Percentiles rank a stretch among this genome's conserved stretches.
phyloP scores from a whole-genome alignment of 1,140 invertebrate species.

The Coelopa frigida region DNA sequence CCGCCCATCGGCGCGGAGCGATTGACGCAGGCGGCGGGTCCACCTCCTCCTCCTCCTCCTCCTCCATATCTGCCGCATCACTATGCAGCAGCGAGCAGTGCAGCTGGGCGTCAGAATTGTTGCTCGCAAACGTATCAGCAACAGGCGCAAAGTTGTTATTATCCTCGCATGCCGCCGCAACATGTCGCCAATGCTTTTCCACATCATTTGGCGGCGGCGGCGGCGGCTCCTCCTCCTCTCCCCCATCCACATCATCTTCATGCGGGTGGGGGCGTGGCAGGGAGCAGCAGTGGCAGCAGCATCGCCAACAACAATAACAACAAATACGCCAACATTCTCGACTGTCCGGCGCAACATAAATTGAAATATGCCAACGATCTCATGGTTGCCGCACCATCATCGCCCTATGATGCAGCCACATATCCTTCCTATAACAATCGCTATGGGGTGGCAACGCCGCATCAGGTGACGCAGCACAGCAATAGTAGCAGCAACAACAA shows the following conservation, averaged over 20 bases:
- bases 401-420: conserved; percentile 16
- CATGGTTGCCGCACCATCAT: no score
- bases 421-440: not conserved
- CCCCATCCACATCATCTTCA: not conserved
- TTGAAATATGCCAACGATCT: conserved; percentile 34
- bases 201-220: no score
- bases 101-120: conserved; percentile 25
- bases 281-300: not conserved
- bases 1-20: conserved; percentile 1
- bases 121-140: conserved; percentile 27
- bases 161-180: conserved; percentile 17
- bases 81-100: not conserved
- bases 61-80: conserved; percentile 6
- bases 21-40: not conserved
- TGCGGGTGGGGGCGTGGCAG: not conserved
- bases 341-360: conserved; percentile 8
- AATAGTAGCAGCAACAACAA: no score
- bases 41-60: not conserved
- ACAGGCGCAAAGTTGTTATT: conserved; percentile 34
- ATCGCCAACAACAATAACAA: conserved; percentile 13
- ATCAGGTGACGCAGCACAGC: no score
- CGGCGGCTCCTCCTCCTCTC: not conserved
- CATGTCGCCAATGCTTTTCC: not conserved
- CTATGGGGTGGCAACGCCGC: not conserved
- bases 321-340: not conserved